phyloP scores from a whole-genome alignment of 1,140 invertebrate genomes.

The Heliconius nattereri region DNA sequence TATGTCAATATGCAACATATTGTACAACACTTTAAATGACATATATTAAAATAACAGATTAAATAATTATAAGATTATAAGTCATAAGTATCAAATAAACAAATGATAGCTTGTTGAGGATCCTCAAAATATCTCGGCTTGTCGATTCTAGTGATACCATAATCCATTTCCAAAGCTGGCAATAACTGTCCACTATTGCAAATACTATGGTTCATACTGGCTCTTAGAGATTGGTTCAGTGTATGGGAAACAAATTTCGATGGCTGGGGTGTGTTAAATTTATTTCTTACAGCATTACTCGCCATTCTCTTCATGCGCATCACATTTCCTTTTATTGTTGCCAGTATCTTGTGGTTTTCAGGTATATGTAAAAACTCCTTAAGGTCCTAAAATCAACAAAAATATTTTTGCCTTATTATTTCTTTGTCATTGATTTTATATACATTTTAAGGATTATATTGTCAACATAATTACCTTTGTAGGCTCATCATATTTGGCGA shows the following conservation, averaged over 20 bases:
- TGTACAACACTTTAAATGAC: neutral
- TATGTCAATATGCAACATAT: slow-evolving; percentile 12
- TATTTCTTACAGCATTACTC: slow-evolving; percentile 50
- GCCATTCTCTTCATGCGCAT: slow-evolving; percentile 70
- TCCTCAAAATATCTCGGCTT: slow-evolving; percentile 75
- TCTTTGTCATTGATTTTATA: too few relatives aligned
- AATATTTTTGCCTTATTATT: neutral
- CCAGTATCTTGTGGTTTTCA: slow-evolving; percentile 73
- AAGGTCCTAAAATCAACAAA: slow-evolving; percentile 61
- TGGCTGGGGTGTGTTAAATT: slow-evolving; percentile 54
- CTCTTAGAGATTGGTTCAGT: slow-evolving; percentile 48
- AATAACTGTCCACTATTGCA: slow-evolving; percentile 41
- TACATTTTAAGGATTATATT: neutral
- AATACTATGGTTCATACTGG: slow-evolving; percentile 49
- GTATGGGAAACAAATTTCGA: slow-evolving; percentile 47
- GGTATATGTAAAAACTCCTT: slow-evolving; percentile 59
- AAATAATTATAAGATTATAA: slow-evolving; percentile 54
- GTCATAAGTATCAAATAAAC: slow-evolving; percentile 67
- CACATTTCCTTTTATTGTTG: slow-evolving; percentile 65
- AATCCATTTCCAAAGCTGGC: slow-evolving; percentile 72
- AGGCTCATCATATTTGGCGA: slow-evolving; percentile 81
- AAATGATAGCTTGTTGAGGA: slow-evolving; percentile 70
- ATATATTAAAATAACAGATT: slow-evolving; percentile 19
- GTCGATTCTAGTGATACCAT: slow-evolving; percentile 64
- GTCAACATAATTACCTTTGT: slow-evolving; percentile 64